Percentiles rank a stretch among this genome's conserved stretches.
Evolutionary conservation across 2,797 vertebrate species (phyloP).

Genomic region (Molossus molossus): DNA sequence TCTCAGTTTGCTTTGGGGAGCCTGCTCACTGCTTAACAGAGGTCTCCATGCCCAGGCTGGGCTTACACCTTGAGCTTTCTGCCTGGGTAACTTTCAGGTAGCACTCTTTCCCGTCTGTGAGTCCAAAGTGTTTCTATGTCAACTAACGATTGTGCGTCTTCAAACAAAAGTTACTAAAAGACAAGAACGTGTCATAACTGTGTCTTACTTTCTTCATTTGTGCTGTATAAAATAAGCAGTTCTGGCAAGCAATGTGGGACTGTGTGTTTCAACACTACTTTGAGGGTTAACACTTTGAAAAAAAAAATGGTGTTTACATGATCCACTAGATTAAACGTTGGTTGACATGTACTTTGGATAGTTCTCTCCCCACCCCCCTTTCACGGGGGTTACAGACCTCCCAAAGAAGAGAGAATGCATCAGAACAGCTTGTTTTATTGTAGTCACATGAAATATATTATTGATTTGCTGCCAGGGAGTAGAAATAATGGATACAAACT

Average conservation of each 20-base stretch:
- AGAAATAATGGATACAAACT: constrained; percentile 81
- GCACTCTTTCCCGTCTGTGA: background rate
- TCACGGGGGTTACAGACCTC: background rate
- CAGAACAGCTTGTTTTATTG: constrained; percentile 68
- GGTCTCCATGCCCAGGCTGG: background rate
- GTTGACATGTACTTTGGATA: constrained; percentile 44
- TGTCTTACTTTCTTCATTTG: constrained; percentile 54
- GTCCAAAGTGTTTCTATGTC: background rate
- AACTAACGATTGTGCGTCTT: constrained; percentile 5
- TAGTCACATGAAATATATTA: constrained; percentile 67
- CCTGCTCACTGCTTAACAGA: background rate
- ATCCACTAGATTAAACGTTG: constrained; percentile 64
- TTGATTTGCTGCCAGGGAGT: constrained; percentile 80
- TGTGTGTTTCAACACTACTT: background rate
- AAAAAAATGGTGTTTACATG: constrained; percentile 38
- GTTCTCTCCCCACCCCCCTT: background rate
- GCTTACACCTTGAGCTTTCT: background rate
- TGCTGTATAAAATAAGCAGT: background rate
- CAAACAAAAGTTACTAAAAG: constrained; percentile 39
- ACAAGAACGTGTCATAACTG: background rate
- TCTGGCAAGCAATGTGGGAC: background rate
- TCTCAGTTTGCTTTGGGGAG: background rate
- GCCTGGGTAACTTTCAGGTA: background rate
- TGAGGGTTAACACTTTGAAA: constrained; percentile 21
- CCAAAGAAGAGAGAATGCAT: constrained; percentile 62